These are phyloP conservation scores for Epinotia nisella DNA, from an alignment of 2,888 invertebrate genomes.

Conservation along the genomic window DNA sequence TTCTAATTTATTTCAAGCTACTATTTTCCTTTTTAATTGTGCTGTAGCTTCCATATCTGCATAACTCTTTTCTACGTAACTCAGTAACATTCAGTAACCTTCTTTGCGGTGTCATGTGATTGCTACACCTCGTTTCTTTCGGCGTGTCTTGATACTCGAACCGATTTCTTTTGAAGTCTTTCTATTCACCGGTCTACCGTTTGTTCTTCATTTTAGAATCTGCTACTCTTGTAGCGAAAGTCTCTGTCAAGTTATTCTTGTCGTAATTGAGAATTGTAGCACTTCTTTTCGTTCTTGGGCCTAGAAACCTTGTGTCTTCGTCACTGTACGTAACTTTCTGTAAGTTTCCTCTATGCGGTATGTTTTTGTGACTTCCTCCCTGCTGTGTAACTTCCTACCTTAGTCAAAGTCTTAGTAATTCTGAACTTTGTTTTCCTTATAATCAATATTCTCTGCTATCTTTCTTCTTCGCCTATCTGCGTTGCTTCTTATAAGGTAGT, in stretches of 20 bases:
- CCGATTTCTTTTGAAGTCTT: too few relatives aligned
- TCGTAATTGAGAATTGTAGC: too few relatives aligned
- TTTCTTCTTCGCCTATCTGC: not conserved
- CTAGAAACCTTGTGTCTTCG: too few relatives aligned
- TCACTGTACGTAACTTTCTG: not conserved
- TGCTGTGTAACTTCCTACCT: not conserved
- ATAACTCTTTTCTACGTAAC: not conserved
- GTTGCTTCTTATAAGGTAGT: not conserved
- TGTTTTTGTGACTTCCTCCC: not conserved
- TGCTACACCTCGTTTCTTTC: too few relatives aligned
- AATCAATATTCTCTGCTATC: not conserved
- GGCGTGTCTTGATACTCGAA: too few relatives aligned
- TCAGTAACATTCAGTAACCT: not conserved
- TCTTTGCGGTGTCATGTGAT: too few relatives aligned
- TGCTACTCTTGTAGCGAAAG: too few relatives aligned
- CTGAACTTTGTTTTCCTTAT: not conserved
- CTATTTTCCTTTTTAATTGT: not conserved
- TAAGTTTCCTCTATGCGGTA: not conserved
- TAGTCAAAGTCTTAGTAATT: not conserved
- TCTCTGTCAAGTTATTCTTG: too few relatives aligned
- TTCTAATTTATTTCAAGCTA: not conserved
- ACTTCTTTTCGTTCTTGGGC: too few relatives aligned
- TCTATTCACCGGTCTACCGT: too few relatives aligned
- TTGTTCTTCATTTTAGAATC: too few relatives aligned
- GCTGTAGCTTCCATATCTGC: not conserved